Conservation (phyloP, 2,113 vertebrate genomes). For the Apteryx mantelli region DNA sequence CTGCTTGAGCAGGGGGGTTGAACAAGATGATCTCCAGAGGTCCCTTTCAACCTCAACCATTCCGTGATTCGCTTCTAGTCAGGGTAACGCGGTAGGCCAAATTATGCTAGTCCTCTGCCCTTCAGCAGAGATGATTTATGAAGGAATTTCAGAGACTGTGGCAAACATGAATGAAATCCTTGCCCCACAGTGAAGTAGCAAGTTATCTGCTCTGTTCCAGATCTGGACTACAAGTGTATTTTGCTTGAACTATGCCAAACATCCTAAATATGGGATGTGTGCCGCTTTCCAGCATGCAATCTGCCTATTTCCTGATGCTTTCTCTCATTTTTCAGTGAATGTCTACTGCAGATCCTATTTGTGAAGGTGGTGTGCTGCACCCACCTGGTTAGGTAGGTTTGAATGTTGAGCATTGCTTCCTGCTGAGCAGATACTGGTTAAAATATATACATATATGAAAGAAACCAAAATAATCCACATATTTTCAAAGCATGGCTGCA, state of each 20-base stretch:
- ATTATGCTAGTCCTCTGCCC: neutral
- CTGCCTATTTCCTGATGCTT: neutral
- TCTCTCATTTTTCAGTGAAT: neutral
- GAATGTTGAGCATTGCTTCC: too few species aligned
- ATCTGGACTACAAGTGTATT: neutral
- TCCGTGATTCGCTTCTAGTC: neutral
- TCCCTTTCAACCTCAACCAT: too few species aligned
- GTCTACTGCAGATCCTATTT: neutral
- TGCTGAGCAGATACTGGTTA: neutral
- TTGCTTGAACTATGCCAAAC: neutral
- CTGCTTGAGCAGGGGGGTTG: too few species aligned
- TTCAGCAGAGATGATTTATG: neutral
- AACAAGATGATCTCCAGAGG: too few species aligned
- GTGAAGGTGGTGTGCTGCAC: neutral
- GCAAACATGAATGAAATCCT: neutral
- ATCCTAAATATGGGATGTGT: neutral
- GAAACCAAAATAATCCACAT: neutral
- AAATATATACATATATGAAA: neutral
- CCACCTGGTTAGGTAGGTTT: too few species aligned
- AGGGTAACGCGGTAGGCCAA: neutral
- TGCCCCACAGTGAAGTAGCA: neutral
- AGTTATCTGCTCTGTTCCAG: neutral
- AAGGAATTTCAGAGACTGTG: neutral
- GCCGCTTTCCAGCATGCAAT: neutral
- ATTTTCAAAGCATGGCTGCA: neutral